Conservation (phyloP, 2,113 vertebrate species). For the Oryzias melastigma region DNA sequence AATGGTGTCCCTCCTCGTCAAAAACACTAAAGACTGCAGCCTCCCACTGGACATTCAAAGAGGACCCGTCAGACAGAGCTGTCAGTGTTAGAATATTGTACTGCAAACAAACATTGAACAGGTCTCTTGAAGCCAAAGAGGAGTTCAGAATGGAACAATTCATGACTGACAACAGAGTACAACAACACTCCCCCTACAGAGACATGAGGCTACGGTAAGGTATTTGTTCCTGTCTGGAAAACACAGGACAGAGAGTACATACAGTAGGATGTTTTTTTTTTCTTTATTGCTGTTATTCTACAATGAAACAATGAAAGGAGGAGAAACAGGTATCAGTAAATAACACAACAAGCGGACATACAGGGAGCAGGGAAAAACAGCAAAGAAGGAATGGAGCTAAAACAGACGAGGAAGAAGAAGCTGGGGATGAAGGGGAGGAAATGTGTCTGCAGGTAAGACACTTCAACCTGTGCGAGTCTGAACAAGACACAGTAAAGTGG, state of each 20-base stretch:
- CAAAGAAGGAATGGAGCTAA: constrained; percentile 32
- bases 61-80: background rate
- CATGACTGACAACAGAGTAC: constrained; percentile 65
- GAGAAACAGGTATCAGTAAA: constrained; percentile 14
- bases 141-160: constrained; percentile 39
- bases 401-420: constrained; percentile 44
- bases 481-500: constrained; percentile 56
- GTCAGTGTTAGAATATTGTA: constrained; percentile 16
- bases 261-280: constrained; percentile 3
- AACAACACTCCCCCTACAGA: constrained; percentile 58
- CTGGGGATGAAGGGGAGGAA: constrained; percentile 6
- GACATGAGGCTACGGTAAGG: constrained; percentile 20
- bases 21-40: constrained; percentile 1
- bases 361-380: constrained; percentile 3
- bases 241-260: constrained; percentile 11
- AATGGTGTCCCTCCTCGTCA: too few relatives aligned
- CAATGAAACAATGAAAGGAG: constrained; percentile 32
- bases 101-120: constrained; percentile 38
- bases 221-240: constrained; percentile 58
- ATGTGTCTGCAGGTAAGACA: constrained; percentile 52
- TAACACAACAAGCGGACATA: constrained; percentile 18
- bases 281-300: constrained; percentile 46
- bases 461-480: constrained; percentile 63
- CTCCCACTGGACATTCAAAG: constrained; percentile 46
- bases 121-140: constrained; percentile 32